Conservation (phyloP, 2,797 vertebrate species). For the Nannoperca obscura region DNA sequence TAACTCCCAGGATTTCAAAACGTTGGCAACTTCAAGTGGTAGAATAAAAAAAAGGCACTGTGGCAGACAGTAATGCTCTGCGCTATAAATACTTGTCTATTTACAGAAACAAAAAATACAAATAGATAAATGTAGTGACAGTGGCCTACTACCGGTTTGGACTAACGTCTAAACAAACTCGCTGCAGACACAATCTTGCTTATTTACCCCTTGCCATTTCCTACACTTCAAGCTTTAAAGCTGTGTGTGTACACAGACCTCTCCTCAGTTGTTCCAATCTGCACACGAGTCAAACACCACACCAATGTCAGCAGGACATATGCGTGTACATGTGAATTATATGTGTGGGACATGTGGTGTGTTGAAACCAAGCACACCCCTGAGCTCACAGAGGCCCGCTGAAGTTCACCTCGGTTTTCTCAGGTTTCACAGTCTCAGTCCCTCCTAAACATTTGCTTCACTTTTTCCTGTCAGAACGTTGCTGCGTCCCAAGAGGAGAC, state of each 20-base stretch:
- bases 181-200: constrained; percentile 2
- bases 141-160: background rate
- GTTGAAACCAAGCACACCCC: constrained; percentile 61
- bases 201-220: constrained; percentile 7
- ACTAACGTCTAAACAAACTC: background rate
- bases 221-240: background rate
- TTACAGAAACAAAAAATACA: background rate
- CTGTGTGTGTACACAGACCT: constrained; percentile 3
- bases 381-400: constrained; percentile 46
- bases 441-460: constrained; percentile 59
- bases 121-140: background rate
- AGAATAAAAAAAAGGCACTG: background rate
- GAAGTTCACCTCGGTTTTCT: constrained; percentile 68
- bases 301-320: constrained; percentile 58
- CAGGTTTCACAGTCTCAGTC: constrained; percentile 69
- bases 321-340: constrained; percentile 69
- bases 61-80: background rate
- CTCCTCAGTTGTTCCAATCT: background rate
- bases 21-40: background rate
- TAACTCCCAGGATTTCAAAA: background rate
- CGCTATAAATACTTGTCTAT: background rate
- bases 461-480: constrained; percentile 68
- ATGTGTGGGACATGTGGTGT: constrained; percentile 65
- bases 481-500: constrained; percentile 58
- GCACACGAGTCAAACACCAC: constrained; percentile 26